phyloP scores from a whole-genome alignment of 2,888 invertebrate genomes.

The Plebejus melissa region DNA sequence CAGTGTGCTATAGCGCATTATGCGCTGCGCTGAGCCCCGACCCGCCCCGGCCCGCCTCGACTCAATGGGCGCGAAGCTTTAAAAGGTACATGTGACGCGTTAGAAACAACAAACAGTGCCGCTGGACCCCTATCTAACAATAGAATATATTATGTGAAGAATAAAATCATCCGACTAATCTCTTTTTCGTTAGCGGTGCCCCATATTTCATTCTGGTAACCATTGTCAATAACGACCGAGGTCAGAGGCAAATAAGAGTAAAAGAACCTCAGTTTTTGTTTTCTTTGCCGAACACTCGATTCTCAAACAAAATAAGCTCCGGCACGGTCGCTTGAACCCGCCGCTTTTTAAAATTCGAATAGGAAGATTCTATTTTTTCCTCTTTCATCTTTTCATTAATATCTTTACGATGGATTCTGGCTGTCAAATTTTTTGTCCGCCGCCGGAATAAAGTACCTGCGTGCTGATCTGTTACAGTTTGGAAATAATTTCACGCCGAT shows the following conservation, averaged over 20 bases:
- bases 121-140: slow-evolving; percentile 47
- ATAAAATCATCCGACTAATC: slow-evolving; percentile 73
- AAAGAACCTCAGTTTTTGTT: slow-evolving; percentile 68
- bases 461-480: slow-evolving; percentile 51
- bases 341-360: slow-evolving; percentile 72
- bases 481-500: slow-evolving; percentile 46
- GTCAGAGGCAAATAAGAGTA: slow-evolving; percentile 76
- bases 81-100: slow-evolving; percentile 52
- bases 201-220: slow-evolving; percentile 78
- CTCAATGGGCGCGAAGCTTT: slow-evolving; percentile 35
- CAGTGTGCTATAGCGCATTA: too few relatives aligned
- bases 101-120: slow-evolving; percentile 58
- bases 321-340: slow-evolving; percentile 66
- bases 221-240: slow-evolving; percentile 75
- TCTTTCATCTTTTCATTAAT: slow-evolving; percentile 72
- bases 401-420: slow-evolving; percentile 65
- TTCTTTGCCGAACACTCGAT: slow-evolving; percentile 63
- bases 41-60: too few relatives aligned
- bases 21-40: too few relatives aligned
- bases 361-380: slow-evolving; percentile 56
- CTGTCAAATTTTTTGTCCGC: slow-evolving; percentile 60
- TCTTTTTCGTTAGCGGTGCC: slow-evolving; percentile 71
- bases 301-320: slow-evolving; percentile 68
- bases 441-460: slow-evolving; percentile 52
- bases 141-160: slow-evolving; percentile 38